These are phyloP conservation scores for Petrophora chlorosata DNA, from an alignment of 2,888 invertebrate genomes.

Conservation along the genomic window DNA sequence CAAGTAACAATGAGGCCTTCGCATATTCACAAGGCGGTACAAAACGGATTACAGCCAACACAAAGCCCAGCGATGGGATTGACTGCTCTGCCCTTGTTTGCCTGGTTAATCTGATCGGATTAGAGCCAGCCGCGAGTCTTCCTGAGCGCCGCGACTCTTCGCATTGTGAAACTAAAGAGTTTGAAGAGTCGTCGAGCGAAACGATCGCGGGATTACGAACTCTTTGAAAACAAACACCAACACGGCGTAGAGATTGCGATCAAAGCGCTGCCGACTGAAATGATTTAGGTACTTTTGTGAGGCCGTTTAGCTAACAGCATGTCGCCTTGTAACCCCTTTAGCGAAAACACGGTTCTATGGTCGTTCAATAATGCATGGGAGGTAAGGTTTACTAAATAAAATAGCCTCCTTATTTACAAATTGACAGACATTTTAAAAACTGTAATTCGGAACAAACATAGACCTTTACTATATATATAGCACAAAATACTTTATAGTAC, in stretches of 20 bases:
- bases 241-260: slow-evolving; percentile 19
- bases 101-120: slow-evolving; percentile 34
- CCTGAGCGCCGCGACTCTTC: slow-evolving; percentile 20
- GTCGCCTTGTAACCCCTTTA: too few species aligned
- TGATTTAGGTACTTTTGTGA: too few species aligned
- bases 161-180: slow-evolving; percentile 8
- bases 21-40: slow-evolving; percentile 16
- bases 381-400: too few species aligned
- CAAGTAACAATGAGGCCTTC: slow-evolving; percentile 9
- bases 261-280: slow-evolving; percentile 14
- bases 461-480: too few species aligned
- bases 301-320: too few species aligned
- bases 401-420: too few species aligned
- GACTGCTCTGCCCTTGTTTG: slow-evolving; percentile 17
- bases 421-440: too few species aligned
- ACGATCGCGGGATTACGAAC: slow-evolving; percentile 18
- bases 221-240: slow-evolving; percentile 21
- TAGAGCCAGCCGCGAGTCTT: slow-evolving; percentile 7
- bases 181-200: slow-evolving; percentile 3
- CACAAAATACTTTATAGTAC: too few species aligned
- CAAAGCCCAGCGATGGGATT: slow-evolving; percentile 25
- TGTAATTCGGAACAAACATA: too few species aligned
- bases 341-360: too few species aligned
- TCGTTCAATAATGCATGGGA: too few species aligned
- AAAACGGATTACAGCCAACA: slow-evolving; percentile 31